A percentile compares a stretch with the other conserved stretches of the same genome.
Conservation (phyloP, 2,797 vertebrate species). For the Neosalanx taihuensis region DNA sequence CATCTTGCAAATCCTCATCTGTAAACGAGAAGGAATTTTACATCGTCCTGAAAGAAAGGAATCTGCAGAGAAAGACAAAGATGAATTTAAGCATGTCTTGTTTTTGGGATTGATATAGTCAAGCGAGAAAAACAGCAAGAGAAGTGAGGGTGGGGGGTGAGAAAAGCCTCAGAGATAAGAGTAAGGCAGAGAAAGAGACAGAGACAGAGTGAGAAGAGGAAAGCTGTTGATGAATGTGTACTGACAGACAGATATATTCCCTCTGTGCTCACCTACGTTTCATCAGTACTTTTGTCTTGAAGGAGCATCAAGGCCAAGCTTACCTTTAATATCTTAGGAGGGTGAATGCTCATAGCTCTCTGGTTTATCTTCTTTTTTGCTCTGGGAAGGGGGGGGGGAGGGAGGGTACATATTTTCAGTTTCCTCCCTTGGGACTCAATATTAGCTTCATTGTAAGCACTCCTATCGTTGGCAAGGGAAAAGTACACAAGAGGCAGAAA, state of each 20-base stretch:
- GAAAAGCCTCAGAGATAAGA: background rate
- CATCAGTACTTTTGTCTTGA: constrained; percentile 44
- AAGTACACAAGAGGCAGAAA: background rate
- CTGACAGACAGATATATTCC: constrained; percentile 64
- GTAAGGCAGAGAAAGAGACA: background rate
- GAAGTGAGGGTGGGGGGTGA: background rate
- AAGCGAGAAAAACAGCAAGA: background rate
- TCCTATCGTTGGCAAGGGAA: background rate
- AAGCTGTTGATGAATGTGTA: constrained; percentile 64
- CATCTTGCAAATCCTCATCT: too few species aligned
- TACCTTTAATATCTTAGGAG: constrained; percentile 56
- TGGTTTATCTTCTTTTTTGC: background rate
- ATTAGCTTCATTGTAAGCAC: too few species aligned
- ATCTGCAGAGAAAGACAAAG: constrained; percentile 8
- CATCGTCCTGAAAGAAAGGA: background rate
- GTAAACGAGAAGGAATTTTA: too few species aligned
- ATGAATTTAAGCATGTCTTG: background rate
- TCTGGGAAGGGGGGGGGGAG: too few species aligned
- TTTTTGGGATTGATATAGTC: background rate
- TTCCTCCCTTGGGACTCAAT: background rate
- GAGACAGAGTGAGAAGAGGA: constrained; percentile 4
- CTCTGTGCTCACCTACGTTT: constrained; percentile 57
- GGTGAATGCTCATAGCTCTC: too few species aligned
- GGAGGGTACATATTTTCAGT: background rate
- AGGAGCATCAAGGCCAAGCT: constrained; percentile 56